Percentiles rank a stretch among this genome's conserved stretches.
phyloP scores from a whole-genome alignment of 2,888 invertebrate species.

The Tipula vernalis region DNA sequence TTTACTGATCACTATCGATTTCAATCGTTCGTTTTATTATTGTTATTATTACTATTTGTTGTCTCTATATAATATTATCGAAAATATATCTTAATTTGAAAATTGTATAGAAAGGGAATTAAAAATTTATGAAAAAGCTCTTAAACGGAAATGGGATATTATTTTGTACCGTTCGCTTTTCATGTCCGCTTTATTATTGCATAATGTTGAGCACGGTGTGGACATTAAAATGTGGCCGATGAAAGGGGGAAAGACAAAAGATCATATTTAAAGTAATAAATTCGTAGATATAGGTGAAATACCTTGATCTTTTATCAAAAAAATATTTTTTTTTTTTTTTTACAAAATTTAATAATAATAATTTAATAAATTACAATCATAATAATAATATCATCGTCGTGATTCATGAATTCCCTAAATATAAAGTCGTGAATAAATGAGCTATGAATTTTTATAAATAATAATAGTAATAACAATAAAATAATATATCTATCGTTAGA shows the following conservation, averaged over 20 bases:
- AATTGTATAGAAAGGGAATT: background rate
- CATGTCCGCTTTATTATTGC: background rate
- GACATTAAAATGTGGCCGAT: background rate
- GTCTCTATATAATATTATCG: background rate
- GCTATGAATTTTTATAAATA: background rate
- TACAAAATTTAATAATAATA: background rate
- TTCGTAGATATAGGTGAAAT: background rate
- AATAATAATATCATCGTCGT: background rate
- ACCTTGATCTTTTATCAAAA: background rate
- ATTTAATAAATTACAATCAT: background rate
- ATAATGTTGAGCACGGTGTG: background rate
- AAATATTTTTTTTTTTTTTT: background rate
- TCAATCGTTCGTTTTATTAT: background rate
- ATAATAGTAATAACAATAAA: background rate
- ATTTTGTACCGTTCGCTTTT: background rate
- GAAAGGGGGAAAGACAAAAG: background rate
- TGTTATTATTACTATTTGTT: background rate
- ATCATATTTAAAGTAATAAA: background rate
- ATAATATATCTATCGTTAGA: background rate
- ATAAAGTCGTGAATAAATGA: background rate
- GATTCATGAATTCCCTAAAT: background rate
- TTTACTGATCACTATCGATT: constrained; percentile 4
- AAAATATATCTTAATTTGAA: background rate
- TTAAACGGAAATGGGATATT: background rate
- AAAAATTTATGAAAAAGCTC: background rate